Evolutionary conservation across 2,113 vertebrate species (phyloP), one percentile per base, ranked within the genome.

Genomic region (Phaethornis superciliosus): DNA sequence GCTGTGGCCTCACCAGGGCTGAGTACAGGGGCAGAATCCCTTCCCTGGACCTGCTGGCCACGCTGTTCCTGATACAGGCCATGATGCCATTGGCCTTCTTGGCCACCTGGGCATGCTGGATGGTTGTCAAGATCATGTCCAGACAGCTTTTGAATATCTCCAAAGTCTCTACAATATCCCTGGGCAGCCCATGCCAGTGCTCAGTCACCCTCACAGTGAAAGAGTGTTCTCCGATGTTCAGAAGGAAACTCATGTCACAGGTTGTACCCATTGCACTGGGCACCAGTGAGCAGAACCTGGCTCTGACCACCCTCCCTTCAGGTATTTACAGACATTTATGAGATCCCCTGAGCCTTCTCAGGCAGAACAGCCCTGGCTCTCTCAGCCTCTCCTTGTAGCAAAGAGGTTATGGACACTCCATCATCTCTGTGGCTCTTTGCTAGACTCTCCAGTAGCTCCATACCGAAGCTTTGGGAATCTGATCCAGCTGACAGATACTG

Each of bases 131-230:
- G 46, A 49, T 35, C 21, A 0, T 0, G 7, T 32, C 23, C 37
- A 33, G 20, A 28, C 0, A 1, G 18, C 19, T 92, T 93, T 10
- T 58, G 7, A 75, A 3, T 7, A 44, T 30, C 14, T 72, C 21
- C 68, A 88, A 15, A 12, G 24, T 40, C 1, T 23, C 18, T 58
- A 49, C 12, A 40, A 23, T 3, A 6, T 40, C 30, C 5, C 23
- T 58, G 35, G n/a, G 21, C 7, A 90, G 7, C 21, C 26, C 60
- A 37, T 33, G n/a, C 44, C 35, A 27, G 52, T 15, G 19, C 27
- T 75, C 0, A 0, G 27, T 37, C 37, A 89, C 7, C 4, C 30
- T 27, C 52, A 54, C n/a, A 19, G 64, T 23, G 28, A 35, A 21
- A 23, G 35, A 47, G 15, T 7, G 18, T 49, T 35, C 63, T 27